Percentiles rank a stretch among this genome's conserved stretches.
Evolutionary conservation across 2,888 invertebrate species (phyloP).

Genomic region (Aphidius colemani): DNA sequence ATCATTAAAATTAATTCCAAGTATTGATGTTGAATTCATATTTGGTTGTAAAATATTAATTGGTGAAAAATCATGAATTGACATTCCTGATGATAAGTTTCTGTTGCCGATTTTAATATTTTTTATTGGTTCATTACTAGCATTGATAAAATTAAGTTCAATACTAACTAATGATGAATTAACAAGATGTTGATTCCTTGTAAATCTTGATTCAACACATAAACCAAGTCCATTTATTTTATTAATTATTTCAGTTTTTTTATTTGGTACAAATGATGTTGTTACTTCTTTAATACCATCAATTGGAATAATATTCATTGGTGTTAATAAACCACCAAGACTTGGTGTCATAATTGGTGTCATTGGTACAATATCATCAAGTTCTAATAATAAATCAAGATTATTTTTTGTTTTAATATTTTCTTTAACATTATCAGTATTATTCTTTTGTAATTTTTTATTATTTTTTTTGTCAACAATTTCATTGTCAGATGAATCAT

Average conservation of each 20-base stretch:
- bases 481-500: slow-evolving; percentile 41
- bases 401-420: slow-evolving; percentile 66
- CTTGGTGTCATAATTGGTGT: slow-evolving; percentile 84
- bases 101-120: slow-evolving; percentile 75
- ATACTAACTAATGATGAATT: slow-evolving; percentile 82
- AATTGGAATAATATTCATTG: slow-evolving; percentile 58
- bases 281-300: slow-evolving; percentile 62
- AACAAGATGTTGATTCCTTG: slow-evolving; percentile 80
- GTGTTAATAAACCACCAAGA: slow-evolving; percentile 76
- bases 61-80: slow-evolving; percentile 75
- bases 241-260: slow-evolving; percentile 70
- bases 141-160: slow-evolving; percentile 80
- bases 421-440: slow-evolving; percentile 35
- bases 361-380: slow-evolving; percentile 73
- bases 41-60: slow-evolving; percentile 70
- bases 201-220: slow-evolving; percentile 70
- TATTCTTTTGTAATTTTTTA: slow-evolving; percentile 32
- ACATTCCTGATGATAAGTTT: slow-evolving; percentile 74
- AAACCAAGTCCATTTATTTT: slow-evolving; percentile 76
- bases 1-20: slow-evolving; percentile 93
- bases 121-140: slow-evolving; percentile 67
- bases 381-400: slow-evolving; percentile 80
- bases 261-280: slow-evolving; percentile 66
- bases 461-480: slow-evolving; percentile 34
- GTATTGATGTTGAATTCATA: slow-evolving; percentile 68